Evolutionary conservation across 2,888 invertebrate species (phyloP).

Genomic region (Abscondita cerata): DNA sequence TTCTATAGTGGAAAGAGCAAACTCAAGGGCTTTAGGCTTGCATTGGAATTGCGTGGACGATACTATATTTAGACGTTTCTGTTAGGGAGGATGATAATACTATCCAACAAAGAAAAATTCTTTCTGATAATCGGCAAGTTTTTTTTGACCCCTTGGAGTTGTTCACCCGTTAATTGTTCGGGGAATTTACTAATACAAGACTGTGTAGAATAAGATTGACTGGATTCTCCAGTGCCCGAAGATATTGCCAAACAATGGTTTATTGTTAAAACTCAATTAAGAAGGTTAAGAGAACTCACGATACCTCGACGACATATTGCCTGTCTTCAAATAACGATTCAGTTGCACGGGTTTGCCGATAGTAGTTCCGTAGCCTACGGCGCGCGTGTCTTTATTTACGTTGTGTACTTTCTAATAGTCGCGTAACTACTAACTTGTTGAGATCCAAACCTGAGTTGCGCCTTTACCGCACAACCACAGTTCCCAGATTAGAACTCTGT

Average conservation of each 20-base stretch:
- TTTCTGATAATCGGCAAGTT: no score
- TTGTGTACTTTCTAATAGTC: slow-evolving; percentile 2
- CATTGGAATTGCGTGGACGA: no score
- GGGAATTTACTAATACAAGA: background rate
- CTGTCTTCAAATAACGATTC: background rate
- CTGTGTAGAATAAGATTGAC: background rate
- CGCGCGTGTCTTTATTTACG: slow-evolving; percentile 38
- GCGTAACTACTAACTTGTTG: slow-evolving; percentile 15
- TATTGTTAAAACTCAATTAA: background rate
- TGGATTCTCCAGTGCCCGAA: background rate
- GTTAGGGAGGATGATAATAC: no score
- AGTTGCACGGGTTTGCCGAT: slow-evolving; percentile 43
- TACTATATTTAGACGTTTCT: no score
- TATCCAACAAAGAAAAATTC: no score
- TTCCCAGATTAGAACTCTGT: slow-evolving; percentile 28
- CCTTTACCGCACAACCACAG: no score
- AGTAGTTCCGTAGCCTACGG: slow-evolving; percentile 39
- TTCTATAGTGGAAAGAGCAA: no score
- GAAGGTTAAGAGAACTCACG: background rate
- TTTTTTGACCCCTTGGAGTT: no score
- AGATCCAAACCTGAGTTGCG: slow-evolving; percentile 27
- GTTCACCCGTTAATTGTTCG: no score
- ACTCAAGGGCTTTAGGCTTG: no score
- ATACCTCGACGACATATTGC: background rate
- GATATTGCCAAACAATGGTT: background rate